phyloP scores from a whole-genome alignment of 2,888 invertebrate species.

The Cantharis nigra region DNA sequence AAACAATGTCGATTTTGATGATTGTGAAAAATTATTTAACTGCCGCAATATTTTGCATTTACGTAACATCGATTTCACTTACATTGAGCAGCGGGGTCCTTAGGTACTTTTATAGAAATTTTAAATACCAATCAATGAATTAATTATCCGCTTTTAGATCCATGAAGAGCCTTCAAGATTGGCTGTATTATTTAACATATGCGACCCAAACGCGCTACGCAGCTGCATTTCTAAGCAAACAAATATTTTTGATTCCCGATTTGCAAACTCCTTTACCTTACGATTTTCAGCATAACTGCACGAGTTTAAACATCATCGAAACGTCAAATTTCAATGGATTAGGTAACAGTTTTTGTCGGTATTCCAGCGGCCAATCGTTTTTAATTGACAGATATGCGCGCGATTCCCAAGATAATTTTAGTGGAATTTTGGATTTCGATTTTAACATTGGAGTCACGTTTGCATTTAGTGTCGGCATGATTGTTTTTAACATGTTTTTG shows the following conservation, averaged over 20 bases:
- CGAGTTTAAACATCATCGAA: conserved; percentile 60
- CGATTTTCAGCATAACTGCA: conserved; percentile 62
- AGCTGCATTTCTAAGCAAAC: conserved; percentile 73
- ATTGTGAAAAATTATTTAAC: conserved; percentile 77
- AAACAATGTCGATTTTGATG: conserved; percentile 80
- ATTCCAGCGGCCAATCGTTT: conserved; percentile 73
- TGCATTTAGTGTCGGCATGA: conserved; percentile 80
- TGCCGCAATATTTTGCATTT: conserved; percentile 79
- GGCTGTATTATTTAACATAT: conserved; percentile 80
- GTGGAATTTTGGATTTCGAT: conserved; percentile 69
- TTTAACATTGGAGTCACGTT: conserved; percentile 82
- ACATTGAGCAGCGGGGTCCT: conserved; percentile 78
- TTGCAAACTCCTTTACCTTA: conserved; percentile 58
- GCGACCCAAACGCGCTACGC: conserved; percentile 81
- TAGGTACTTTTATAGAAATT: conserved; percentile 58
- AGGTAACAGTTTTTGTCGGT: conserved; percentile 64
- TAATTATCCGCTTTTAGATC: conserved; percentile 61
- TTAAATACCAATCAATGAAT: neutral
- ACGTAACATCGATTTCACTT: conserved; percentile 73
- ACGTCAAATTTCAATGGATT: conserved; percentile 58
- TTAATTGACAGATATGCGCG: conserved; percentile 71
- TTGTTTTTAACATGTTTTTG: conserved; percentile 81
- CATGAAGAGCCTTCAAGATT: conserved; percentile 77
- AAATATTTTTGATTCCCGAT: conserved; percentile 65
- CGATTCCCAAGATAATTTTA: conserved; percentile 61